phyloP scores from a whole-genome alignment of 2,888 invertebrate species.

The Plagiodera versicolora region DNA sequence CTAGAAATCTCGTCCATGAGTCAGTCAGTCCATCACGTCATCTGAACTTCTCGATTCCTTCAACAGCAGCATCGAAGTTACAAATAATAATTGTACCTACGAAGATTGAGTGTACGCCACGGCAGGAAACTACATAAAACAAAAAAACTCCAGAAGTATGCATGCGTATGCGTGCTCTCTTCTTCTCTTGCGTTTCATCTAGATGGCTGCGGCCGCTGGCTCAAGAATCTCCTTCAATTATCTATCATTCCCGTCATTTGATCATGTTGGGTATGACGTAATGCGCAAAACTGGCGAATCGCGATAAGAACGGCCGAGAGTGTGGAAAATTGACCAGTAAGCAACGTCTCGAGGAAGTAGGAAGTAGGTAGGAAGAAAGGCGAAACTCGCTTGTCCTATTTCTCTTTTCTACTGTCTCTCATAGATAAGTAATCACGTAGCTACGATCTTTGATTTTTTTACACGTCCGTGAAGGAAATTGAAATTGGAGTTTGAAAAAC shows the following conservation, averaged over 20 bases:
- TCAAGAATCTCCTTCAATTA: slow-evolving; percentile 27
- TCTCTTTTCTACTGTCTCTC: too few relatives aligned
- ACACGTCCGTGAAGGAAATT: neutral
- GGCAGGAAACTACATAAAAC: neutral
- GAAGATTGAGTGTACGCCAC: neutral
- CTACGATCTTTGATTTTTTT: neutral
- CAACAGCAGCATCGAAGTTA: neutral
- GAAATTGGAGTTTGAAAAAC: slow-evolving; percentile 24
- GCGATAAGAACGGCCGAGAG: slow-evolving; percentile 18
- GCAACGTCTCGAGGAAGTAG: neutral
- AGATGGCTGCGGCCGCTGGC: neutral
- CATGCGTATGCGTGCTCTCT: neutral
- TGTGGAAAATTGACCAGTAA: slow-evolving; percentile 31
- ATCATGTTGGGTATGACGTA: slow-evolving; percentile 27
- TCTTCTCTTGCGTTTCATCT: neutral
- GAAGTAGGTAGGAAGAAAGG: slow-evolving; percentile 13
- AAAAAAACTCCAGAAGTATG: neutral
- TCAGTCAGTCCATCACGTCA: neutral
- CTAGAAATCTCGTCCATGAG: too few relatives aligned
- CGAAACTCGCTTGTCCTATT: slow-evolving; percentile 4
- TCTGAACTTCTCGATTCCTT: neutral
- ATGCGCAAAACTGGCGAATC: slow-evolving; percentile 37
- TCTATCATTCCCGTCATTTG: slow-evolving; percentile 27
- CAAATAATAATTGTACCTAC: neutral
- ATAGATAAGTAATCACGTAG: too few relatives aligned